These are phyloP conservation scores for Zonitis immaculata DNA, from an alignment of 2,888 invertebrate genomes.

Conservation along the genomic window DNA sequence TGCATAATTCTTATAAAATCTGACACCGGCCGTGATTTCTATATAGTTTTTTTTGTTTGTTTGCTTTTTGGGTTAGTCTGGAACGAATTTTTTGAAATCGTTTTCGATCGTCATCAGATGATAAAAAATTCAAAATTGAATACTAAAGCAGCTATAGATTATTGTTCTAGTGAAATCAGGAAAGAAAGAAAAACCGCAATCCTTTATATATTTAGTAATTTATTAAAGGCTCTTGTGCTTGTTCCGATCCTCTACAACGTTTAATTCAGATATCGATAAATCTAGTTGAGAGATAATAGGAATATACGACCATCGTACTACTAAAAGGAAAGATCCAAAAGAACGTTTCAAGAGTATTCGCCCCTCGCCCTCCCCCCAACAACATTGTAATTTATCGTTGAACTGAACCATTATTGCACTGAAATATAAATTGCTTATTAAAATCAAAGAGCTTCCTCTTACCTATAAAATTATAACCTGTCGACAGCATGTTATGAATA, in stretches of 20 bases:
- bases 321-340: not conserved
- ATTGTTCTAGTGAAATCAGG: too few relatives aligned
- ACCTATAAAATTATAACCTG: slow-evolving; percentile 23
- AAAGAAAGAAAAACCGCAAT: too few relatives aligned
- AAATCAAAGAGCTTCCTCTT: slow-evolving; percentile 16
- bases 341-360: slow-evolving; percentile 4
- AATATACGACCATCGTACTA: slow-evolving; percentile 1
- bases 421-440: slow-evolving; percentile 12
- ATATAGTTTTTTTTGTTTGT: too few relatives aligned
- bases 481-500: slow-evolving; percentile 23
- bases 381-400: slow-evolving; percentile 6
- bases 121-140: not conserved
- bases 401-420: slow-evolving; percentile 4
- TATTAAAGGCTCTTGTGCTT: not conserved
- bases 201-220: not conserved
- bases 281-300: slow-evolving; percentile 3
- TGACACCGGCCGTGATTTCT: too few relatives aligned
- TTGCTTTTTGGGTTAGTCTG: too few relatives aligned
- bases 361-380: too few relatives aligned
- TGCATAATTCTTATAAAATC: not conserved
- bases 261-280: slow-evolving; percentile 7
- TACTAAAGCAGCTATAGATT: not conserved
- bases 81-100: too few relatives aligned
- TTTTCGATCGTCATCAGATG: too few relatives aligned
- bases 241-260: not conserved